phyloP scores from a whole-genome alignment of 1,140 invertebrate genomes.

The Heliconius hewitsoni region DNA sequence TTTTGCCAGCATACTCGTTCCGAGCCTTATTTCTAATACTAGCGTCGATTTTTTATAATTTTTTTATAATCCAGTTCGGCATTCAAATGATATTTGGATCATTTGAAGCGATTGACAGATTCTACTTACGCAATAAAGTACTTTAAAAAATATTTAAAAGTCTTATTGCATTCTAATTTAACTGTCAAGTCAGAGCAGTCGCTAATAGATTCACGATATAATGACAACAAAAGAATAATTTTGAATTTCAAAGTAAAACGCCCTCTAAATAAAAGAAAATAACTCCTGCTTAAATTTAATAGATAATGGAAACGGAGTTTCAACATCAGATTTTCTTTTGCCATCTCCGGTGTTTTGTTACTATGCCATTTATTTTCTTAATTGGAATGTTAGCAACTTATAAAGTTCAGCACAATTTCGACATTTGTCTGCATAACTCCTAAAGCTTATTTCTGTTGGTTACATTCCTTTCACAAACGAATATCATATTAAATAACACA shows the following conservation, averaged over 20 bases:
- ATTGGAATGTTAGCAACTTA: background rate
- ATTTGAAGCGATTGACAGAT: conserved; percentile 8
- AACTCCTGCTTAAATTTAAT: too few species aligned
- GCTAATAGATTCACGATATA: too few species aligned
- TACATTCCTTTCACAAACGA: background rate
- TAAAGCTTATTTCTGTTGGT: background rate
- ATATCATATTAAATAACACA: background rate
- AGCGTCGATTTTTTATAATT: conserved; percentile 11
- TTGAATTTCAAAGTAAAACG: too few species aligned
- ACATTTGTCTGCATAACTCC: background rate
- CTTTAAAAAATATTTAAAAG: too few species aligned
- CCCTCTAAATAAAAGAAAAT: too few species aligned
- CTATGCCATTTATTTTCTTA: too few species aligned
- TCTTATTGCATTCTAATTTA: too few species aligned
- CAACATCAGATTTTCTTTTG: too few species aligned
- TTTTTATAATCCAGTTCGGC: conserved; percentile 7
- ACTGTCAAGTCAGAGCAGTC: too few species aligned
- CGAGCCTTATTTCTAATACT: background rate
- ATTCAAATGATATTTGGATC: conserved; percentile 19
- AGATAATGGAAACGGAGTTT: too few species aligned
- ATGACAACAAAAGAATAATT: too few species aligned
- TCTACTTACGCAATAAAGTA: background rate
- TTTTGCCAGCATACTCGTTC: conserved; percentile 25
- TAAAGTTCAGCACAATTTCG: background rate
- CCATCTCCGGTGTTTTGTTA: too few species aligned